These are phyloP conservation scores for Octopus bimaculoides DNA, from an alignment of 1,140 invertebrate species.

Conservation along the genomic window DNA sequence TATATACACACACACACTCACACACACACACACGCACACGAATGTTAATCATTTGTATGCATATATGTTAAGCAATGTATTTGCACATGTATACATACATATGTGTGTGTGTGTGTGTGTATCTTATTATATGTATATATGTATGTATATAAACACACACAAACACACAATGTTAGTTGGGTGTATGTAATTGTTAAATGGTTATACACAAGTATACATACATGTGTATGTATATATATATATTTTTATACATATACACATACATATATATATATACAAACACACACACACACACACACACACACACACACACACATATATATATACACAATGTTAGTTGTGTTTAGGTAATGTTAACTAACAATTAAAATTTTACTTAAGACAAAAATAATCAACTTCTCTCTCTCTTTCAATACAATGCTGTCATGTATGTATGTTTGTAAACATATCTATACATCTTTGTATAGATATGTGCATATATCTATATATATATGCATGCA, in stretches of 20 bases:
- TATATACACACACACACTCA: background rate
- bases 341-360: no score
- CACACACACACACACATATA: background rate
- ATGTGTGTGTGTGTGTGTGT: background rate
- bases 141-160: background rate
- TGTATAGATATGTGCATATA: background rate
- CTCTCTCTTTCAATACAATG: no score
- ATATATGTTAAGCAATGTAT: background rate
- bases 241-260: constrained; percentile 3
- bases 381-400: no score
- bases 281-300: constrained; percentile 16
- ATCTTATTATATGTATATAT: background rate
- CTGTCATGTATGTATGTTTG: background rate
- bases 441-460: background rate
- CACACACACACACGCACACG: background rate
- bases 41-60: background rate
- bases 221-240: background rate
- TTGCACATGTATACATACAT: background rate
- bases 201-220: constrained; percentile 11
- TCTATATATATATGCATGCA: background rate
- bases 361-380: no score
- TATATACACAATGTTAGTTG: background rate
- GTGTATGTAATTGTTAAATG: background rate
- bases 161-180: background rate
- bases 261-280: background rate